Base-by-base conservation (phyloP, 2,797 vertebrate genomes). In the Diplodus sargus region DNA sequence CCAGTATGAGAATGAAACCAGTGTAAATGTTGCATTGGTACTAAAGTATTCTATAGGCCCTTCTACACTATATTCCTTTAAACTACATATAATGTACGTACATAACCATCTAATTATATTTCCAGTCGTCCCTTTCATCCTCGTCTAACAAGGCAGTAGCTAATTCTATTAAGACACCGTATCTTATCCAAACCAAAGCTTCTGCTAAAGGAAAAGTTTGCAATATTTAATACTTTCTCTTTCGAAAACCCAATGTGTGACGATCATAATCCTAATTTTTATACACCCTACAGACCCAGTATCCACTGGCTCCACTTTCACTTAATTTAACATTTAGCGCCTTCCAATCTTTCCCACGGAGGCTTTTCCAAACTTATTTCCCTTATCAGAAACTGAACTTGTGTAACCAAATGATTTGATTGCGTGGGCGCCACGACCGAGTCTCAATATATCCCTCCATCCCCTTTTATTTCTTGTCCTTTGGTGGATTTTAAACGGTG, bases 351-450 rank as follows among this genome's bases (percentile, higher is more conserved):
- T 67, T 49, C 68, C 68, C 76, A 67, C 51, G 12, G 74, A 86
- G 75, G 82, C 75, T 85, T 80, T 79, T 61, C 74, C 76, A 77
- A 87, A 88, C 79, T 82, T 83, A 77, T 85, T 82, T 79, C 74
- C 30, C 81, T 91, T 91, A 91, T 93, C 90, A 70, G 58, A 72
- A 61, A 64, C 63, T 43, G 47, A 74, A 87, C 79, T 85, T 49
- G 83, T 88, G 85, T 83, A 88, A 88, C 84, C 72, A 85, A 84
- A 82, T 81, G 80, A 85, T 84, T 91, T 88, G 54, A 76, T 85
- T 88, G 88, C 85, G 56, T 79, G 56, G 79, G 74, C 57, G 39
- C 80, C 69, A 70, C 62, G 15, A 54, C 74, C 56, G 20, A 22
- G 69, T 78, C 82, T 78, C 74, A 70, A 57, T 75, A 67, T 57